phyloP scores from a whole-genome alignment of 2,797 vertebrate genomes.

The Anas capensis region DNA sequence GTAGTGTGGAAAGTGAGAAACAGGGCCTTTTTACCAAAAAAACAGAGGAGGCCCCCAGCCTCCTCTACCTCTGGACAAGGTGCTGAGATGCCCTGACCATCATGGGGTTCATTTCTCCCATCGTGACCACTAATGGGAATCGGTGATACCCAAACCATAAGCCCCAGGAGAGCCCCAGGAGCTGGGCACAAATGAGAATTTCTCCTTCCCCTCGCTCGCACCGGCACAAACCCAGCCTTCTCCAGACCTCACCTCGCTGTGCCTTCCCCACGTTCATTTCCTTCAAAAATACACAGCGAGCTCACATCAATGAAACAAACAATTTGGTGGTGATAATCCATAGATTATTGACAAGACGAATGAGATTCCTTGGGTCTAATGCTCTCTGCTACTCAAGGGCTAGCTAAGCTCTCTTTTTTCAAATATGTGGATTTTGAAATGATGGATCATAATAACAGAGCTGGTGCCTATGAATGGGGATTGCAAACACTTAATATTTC shows the following conservation, averaged over 20 bases:
- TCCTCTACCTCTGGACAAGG: fast-evolving
- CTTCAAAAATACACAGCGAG: neutral
- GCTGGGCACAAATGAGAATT: neutral
- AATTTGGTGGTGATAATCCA: conserved; percentile 69
- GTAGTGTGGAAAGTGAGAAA: neutral
- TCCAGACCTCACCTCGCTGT: neutral
- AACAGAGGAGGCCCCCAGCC: fast-evolving
- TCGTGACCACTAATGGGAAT: neutral
- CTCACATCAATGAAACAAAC: conserved; percentile 64
- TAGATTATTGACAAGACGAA: conserved; percentile 76
- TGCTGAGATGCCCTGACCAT: neutral
- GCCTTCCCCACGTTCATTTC: neutral
- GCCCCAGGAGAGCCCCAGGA: fast-evolving
- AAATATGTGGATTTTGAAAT: conserved; percentile 77
- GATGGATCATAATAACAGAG: conserved; percentile 82
- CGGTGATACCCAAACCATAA: fast-evolving
- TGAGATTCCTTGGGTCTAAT: conserved; percentile 74
- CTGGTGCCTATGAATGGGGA: conserved; percentile 69
- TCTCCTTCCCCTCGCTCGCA: neutral
- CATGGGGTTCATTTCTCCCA: neutral
- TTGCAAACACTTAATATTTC: conserved; percentile 83
- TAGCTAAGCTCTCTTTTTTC: conserved; percentile 73
- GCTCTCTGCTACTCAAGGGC: conserved; percentile 69
- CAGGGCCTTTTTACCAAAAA: neutral
- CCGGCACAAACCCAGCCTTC: neutral